These are phyloP conservation scores for Drosophila sp. DNA, from an alignment of 1,140 invertebrate species.

Conservation along the genomic window DNA sequence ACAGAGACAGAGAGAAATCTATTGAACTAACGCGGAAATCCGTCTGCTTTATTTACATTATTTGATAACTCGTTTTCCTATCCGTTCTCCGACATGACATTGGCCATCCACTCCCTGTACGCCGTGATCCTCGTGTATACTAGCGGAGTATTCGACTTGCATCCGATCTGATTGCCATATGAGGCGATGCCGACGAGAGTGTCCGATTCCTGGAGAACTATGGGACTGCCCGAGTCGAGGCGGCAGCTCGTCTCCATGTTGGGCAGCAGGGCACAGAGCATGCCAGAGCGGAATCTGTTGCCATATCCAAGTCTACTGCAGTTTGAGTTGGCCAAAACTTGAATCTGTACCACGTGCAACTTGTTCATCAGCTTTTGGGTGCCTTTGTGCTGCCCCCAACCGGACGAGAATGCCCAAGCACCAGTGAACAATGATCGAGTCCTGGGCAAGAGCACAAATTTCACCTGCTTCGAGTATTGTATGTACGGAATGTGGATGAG, in stretches of 20 bases:
- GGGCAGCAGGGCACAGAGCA: slow-evolving; percentile 28
- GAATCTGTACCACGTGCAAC: slow-evolving; percentile 19
- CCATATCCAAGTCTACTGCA: slow-evolving; percentile 22
- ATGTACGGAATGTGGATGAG: slow-evolving; percentile 24
- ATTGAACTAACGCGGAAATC: background rate
- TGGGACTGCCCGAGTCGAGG: slow-evolving; percentile 44
- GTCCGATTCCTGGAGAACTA: slow-evolving; percentile 5
- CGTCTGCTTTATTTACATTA: slow-evolving; percentile 2
- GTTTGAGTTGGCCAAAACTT: background rate
- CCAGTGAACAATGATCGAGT: background rate
- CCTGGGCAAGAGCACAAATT: slow-evolving; percentile 3
- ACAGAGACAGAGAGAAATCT: background rate
- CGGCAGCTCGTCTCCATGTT: slow-evolving; percentile 23
- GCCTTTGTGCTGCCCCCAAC: slow-evolving; percentile 37
- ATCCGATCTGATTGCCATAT: slow-evolving; percentile 24
- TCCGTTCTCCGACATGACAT: slow-evolving; percentile 12
- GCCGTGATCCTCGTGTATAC: slow-evolving; percentile 24
- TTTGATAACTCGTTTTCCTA: slow-evolving; percentile 1
- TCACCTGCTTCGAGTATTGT: background rate
- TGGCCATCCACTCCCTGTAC: slow-evolving; percentile 24
- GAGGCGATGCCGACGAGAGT: slow-evolving; percentile 30
- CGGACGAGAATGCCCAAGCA: slow-evolving; percentile 1
- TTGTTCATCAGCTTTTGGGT: background rate
- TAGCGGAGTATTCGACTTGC: slow-evolving; percentile 13
- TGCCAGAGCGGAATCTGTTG: background rate